Evolutionary conservation across 2,888 invertebrate genomes (phyloP), one percentile per base, ranked within the genome.

Genomic region (Sarcophaga caerulescens): DNA sequence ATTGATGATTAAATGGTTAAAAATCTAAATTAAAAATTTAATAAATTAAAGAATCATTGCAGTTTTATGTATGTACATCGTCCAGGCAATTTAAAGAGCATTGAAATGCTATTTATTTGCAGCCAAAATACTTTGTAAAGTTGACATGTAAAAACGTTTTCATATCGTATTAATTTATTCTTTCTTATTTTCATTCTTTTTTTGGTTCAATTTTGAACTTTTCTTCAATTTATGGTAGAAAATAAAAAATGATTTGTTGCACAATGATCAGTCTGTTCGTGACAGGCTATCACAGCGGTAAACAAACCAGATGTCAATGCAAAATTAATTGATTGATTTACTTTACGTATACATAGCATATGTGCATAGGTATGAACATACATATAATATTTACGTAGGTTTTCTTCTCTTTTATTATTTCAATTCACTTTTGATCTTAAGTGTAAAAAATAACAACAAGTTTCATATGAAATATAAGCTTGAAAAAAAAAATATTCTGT

Each of bases 311-410:
- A 75, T 81, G 81, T 81, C 81, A 76, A 70, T 47, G 62, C 44
- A 75, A 63, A 75, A 62, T 69, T 81, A 81, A 81, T 75, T 81
- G 81, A 81, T 76, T 70, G 75, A 81, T 75, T 57, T 70, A 69
- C 19, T 23, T 35, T 35, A 35, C 35, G 44, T 35, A 77, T n/a
- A 74, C 52, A 69, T 52, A 23, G 23, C 44, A 69, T 47, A 25
- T 63, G 25, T 12, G 25, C 14, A 35, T 35, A 35, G 35, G 35
- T 10, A 45, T 10, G 21, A n/a, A 68, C n/a, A n/a, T 68, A 45
- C 45, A 45, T 10, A 8, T 45, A 35, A 35, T 35, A 35, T 35
- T 35, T 35, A 35, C 35, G 6, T 35, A 35, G 35, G 35, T 73
- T 10, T 35, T 35, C 35, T 35, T 35, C 8, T 35, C 3, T 35